Percentiles rank a stretch among this genome's conserved stretches.
Evolutionary conservation across 2,888 invertebrate species (phyloP).

Genomic region (Baronia brevicornis): DNA sequence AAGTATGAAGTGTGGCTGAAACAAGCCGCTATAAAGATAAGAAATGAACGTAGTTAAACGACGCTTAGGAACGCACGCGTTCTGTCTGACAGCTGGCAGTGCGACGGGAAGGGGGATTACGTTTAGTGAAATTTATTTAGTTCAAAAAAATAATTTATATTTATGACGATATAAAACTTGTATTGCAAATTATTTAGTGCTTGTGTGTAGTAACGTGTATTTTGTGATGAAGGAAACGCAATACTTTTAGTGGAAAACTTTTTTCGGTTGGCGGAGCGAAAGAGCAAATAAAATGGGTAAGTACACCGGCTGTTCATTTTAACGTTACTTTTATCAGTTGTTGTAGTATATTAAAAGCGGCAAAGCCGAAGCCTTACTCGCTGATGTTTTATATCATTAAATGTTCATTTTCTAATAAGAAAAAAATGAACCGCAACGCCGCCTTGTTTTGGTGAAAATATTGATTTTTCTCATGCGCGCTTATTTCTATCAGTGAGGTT

Average conservation of each 20-base stretch:
- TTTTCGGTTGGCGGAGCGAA: conserved; percentile 27
- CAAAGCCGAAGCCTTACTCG: not conserved
- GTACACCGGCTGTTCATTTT: conserved; percentile 45
- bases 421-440: conserved; percentile 19
- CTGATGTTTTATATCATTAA: not conserved
- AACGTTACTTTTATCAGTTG: conserved; percentile 13
- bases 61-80: conserved; percentile 37
- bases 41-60: conserved; percentile 24
- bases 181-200: conserved; percentile 27
- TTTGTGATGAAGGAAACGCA: conserved; percentile 46
- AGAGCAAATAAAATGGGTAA: conserved; percentile 58
- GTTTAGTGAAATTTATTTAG: conserved; percentile 16
- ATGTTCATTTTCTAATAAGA: conserved; percentile 26
- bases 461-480: conserved; percentile 63
- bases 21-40: conserved; percentile 16
- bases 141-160: conserved; percentile 23
- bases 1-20: conserved; percentile 5
- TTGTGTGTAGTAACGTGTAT: conserved; percentile 35
- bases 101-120: conserved; percentile 22
- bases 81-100: conserved; percentile 34
- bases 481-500: conserved; percentile 18
- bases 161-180: conserved; percentile 24
- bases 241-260: conserved; percentile 29
- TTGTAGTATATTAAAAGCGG: not conserved
- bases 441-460: conserved; percentile 47